Conservation (phyloP, 2,888 invertebrate genomes). For the Tridacna crocea region DNA sequence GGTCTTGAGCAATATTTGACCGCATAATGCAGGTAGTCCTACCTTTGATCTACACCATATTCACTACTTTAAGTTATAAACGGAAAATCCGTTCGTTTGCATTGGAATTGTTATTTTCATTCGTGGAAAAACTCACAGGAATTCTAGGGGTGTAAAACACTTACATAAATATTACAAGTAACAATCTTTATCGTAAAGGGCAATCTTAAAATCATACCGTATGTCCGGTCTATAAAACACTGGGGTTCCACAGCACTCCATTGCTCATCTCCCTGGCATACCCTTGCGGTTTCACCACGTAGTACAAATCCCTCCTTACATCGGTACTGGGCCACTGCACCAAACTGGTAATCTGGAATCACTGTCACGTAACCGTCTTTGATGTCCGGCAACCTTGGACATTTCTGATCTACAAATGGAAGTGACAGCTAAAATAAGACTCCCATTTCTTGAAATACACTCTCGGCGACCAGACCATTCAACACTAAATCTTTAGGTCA, state of each 20-base stretch:
- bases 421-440: neutral
- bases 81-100: no score
- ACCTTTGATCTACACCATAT: no score
- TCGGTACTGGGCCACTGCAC: conserved; percentile 82
- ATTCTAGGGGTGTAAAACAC: no score
- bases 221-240: conserved; percentile 74
- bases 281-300: conserved; percentile 82
- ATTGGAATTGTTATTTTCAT: no score
- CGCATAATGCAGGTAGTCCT: no score
- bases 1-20: no score
- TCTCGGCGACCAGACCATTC: no score
- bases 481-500: no score
- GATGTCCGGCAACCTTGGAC: conserved; percentile 77
- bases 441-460: neutral
- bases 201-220: neutral
- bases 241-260: conserved; percentile 84
- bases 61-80: no score
- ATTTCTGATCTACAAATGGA: conserved; percentile 77
- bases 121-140: no score
- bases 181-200: no score
- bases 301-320: conserved; percentile 84
- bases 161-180: no score
- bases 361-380: conserved; percentile 81
- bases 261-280: conserved; percentile 85
- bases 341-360: conserved; percentile 80